Evolutionary conservation across 1,140 invertebrate genomes (phyloP).

Genomic region (Heliconius nattereri): DNA sequence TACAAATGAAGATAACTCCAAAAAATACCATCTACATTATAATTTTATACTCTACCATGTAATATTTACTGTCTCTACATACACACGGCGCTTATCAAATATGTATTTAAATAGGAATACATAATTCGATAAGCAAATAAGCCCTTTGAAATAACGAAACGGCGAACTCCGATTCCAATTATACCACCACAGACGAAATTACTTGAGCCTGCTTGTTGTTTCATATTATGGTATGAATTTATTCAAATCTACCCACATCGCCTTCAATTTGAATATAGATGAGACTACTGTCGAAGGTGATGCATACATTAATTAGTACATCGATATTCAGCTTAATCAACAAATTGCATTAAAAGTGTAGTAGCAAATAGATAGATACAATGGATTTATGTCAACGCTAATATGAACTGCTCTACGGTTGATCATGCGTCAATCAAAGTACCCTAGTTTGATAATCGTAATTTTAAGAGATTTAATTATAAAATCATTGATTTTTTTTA

Average conservation of each 20-base stretch:
- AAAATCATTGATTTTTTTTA: too few species aligned
- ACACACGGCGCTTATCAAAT: background rate
- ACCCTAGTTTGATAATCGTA: background rate
- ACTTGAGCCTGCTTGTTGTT: slow-evolving; percentile 8
- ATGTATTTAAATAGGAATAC: background rate
- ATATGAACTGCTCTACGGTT: background rate
- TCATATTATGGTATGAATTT: slow-evolving; percentile 30
- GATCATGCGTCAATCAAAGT: background rate
- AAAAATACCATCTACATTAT: too few species aligned
- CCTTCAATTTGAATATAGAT: slow-evolving; percentile 70
- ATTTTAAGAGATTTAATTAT: too few species aligned
- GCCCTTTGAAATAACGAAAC: background rate
- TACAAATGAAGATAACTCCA: too few species aligned
- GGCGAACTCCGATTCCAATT: slow-evolving; percentile 8
- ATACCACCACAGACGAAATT: slow-evolving; percentile 17
- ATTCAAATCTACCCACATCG: slow-evolving; percentile 41
- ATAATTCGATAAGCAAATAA: slow-evolving; percentile 7
- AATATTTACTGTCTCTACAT: background rate
- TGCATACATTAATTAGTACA: slow-evolving; percentile 55
- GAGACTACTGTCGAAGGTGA: slow-evolving; percentile 43
- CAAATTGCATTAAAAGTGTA: slow-evolving; percentile 25
- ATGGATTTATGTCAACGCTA: background rate
- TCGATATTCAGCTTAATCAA: slow-evolving; percentile 31
- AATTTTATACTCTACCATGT: background rate
- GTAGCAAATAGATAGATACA: background rate